Conservation (phyloP, 2,888 invertebrate genomes). For the Pollenia angustigena region DNA sequence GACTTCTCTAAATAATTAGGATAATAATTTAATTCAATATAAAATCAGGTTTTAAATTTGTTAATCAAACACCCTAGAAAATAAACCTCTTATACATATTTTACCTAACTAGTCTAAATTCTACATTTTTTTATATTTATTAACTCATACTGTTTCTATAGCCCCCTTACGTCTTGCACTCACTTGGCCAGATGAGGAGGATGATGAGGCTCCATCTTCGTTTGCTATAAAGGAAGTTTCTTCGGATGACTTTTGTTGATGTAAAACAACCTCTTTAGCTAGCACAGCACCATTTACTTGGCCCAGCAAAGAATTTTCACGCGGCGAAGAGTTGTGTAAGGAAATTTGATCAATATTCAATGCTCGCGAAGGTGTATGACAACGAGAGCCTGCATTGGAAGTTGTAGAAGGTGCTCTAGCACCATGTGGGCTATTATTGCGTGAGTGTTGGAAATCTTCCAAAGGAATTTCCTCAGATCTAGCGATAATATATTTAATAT, state of each 20-base stretch:
- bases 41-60: slow-evolving; percentile 37
- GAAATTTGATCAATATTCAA: slow-evolving; percentile 79
- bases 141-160: slow-evolving; percentile 85
- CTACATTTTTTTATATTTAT: neutral
- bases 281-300: slow-evolving; percentile 76
- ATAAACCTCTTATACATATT: slow-evolving; percentile 46
- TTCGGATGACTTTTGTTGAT: slow-evolving; percentile 85
- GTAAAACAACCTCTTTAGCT: slow-evolving; percentile 78
- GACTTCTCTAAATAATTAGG: slow-evolving; percentile 3
- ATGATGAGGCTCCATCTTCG: slow-evolving; percentile 64
- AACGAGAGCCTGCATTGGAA: slow-evolving; percentile 83
- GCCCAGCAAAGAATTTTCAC: slow-evolving; percentile 76
- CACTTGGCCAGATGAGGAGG: slow-evolving; percentile 80
- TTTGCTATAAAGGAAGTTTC: slow-evolving; percentile 91
- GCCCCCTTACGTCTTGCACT: slow-evolving; percentile 84
- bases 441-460: slow-evolving; percentile 89
- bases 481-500: neutral
- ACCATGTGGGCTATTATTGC: slow-evolving; percentile 84
- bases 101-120: slow-evolving; percentile 48
- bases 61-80: slow-evolving; percentile 46
- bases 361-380: slow-evolving; percentile 83
- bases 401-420: slow-evolving; percentile 71
- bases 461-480: slow-evolving; percentile 91
- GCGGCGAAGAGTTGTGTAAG: slow-evolving; percentile 76
- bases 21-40: slow-evolving; percentile 13